Percentiles rank a stretch among this genome's conserved stretches.
phyloP scores from a whole-genome alignment of 2,797 vertebrate genomes.

The Epinephelus malabaricus region DNA sequence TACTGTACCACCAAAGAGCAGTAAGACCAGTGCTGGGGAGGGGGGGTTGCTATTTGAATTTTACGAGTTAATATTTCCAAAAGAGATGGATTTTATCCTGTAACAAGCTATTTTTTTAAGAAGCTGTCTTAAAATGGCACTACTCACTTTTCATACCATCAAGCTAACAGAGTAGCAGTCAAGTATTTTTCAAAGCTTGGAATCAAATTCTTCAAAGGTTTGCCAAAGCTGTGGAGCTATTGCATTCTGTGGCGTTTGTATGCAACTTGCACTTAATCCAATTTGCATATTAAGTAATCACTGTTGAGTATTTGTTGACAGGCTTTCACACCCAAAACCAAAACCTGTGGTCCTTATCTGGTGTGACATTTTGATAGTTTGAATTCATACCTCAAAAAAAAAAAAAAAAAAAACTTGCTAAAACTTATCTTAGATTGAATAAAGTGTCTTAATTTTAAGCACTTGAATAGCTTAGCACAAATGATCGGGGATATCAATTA shows the following conservation, averaged over 20 bases:
- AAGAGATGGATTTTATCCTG: conserved; percentile 54
- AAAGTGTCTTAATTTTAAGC: conserved; percentile 54
- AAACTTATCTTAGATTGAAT: conserved; percentile 34
- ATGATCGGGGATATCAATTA: conserved; percentile 32
- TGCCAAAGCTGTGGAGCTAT: conserved; percentile 56
- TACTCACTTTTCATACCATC: conserved; percentile 69
- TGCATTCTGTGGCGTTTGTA: conserved; percentile 45
- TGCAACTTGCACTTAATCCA: conserved; percentile 64
- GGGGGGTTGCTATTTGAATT: conserved; percentile 39
- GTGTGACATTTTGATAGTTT: conserved; percentile 49
- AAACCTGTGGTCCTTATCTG: conserved; percentile 24
- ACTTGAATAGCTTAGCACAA: conserved; percentile 57
- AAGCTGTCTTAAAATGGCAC: conserved; percentile 45
- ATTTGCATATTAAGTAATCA: conserved; percentile 57
- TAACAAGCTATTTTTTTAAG: conserved; percentile 74
- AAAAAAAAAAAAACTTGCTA: conserved; percentile 3
- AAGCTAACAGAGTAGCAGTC: conserved; percentile 42
- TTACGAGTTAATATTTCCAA: conserved; percentile 55
- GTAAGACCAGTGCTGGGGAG: conserved; percentile 13
- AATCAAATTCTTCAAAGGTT: conserved; percentile 46
- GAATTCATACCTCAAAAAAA: conserved; percentile 50
- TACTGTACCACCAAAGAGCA: conserved; percentile 53
- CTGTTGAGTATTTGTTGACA: conserved; percentile 42
- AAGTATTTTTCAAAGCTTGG: conserved; percentile 66
- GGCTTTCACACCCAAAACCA: conserved; percentile 41